Percentiles rank a stretch among this genome's conserved stretches.
Evolutionary conservation across 2,888 invertebrate species (phyloP).

Genomic region (Amorpha juglandis): DNA sequence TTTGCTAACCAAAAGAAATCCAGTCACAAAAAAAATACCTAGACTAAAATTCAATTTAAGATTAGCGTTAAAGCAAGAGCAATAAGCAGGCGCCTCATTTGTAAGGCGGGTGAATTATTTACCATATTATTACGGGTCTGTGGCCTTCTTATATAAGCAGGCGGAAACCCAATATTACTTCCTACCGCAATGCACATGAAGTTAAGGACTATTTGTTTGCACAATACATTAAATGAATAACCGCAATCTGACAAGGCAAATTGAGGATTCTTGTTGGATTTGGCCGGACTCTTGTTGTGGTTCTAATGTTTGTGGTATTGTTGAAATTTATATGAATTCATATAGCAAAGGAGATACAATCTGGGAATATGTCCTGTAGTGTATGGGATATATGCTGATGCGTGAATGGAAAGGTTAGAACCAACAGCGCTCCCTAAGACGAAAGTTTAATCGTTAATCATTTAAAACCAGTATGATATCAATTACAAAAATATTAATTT

Average conservation of each 20-base stretch:
- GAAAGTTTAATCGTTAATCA: no score
- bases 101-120: constrained; percentile 26
- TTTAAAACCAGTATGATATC: no score
- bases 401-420: no score
- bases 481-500: no score
- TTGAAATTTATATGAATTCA: no score
- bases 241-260: constrained; percentile 41
- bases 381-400: no score
- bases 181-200: constrained; percentile 34
- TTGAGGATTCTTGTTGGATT: constrained; percentile 32
- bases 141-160: constrained; percentile 33
- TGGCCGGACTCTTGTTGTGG: background rate
- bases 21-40: background rate
- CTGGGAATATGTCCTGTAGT: no score
- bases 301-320: background rate
- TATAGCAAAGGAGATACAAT: no score
- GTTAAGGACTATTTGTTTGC: constrained; percentile 30
- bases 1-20: no score
- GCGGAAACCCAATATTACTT: constrained; percentile 34
- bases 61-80: constrained; percentile 13
- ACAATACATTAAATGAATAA: constrained; percentile 30
- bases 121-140: constrained; percentile 28
- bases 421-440: no score
- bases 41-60: constrained; percentile 16
- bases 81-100: constrained; percentile 26